Percentiles rank a stretch among this genome's conserved stretches.
Conservation (phyloP, 2,888 invertebrate genomes). For the Ochropleura leucogaster region DNA sequence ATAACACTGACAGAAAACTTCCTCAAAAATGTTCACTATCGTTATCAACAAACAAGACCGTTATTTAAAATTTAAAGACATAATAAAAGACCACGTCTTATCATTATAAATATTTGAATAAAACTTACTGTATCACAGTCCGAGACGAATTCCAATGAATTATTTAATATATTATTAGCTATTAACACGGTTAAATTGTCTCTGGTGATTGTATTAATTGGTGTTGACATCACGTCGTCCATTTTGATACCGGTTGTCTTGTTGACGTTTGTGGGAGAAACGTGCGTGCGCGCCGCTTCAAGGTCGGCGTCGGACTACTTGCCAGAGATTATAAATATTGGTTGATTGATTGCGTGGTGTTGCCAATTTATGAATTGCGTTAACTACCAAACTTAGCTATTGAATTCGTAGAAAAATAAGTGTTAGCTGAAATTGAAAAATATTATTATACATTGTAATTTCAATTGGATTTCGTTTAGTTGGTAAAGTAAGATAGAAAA, state of each 20-base stretch:
- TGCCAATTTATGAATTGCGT: slow-evolving; percentile 12
- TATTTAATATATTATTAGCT: slow-evolving; percentile 80
- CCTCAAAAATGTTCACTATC: neutral
- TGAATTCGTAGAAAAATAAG: neutral
- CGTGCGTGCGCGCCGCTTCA: slow-evolving; percentile 33
- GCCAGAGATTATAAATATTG: slow-evolving; percentile 26
- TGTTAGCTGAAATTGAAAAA: neutral
- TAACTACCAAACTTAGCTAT: slow-evolving; percentile 9
- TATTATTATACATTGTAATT: neutral
- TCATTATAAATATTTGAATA: neutral
- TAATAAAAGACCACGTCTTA: neutral
- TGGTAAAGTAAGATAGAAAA: too few relatives aligned
- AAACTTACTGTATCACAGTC: slow-evolving; percentile 75
- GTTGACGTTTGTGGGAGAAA: neutral
- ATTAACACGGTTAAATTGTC: slow-evolving; percentile 79
- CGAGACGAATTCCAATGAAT: slow-evolving; percentile 77
- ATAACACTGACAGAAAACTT: neutral
- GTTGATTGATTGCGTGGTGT: slow-evolving; percentile 11
- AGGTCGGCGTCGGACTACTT: slow-evolving; percentile 20
- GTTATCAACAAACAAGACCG: slow-evolving; percentile 27
- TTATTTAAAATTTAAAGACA: slow-evolving; percentile 35
- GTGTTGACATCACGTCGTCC: slow-evolving; percentile 77
- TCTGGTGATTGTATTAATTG: slow-evolving; percentile 78
- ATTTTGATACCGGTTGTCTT: slow-evolving; percentile 63
- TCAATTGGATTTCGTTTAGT: too few relatives aligned